phyloP scores from a whole-genome alignment of 2,888 invertebrate species.

The Spilosoma lubricipeda region DNA sequence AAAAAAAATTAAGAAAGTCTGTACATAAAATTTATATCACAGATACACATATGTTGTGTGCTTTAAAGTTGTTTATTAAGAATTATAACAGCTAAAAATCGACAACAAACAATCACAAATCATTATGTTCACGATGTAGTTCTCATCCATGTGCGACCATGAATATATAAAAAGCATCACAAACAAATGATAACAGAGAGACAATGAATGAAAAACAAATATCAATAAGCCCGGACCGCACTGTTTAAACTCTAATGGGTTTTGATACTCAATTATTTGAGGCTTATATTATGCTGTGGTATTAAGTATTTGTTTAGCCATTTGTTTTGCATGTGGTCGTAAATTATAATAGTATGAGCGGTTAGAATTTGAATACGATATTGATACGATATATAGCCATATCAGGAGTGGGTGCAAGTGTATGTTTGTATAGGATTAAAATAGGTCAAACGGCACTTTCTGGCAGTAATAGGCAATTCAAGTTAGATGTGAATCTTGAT shows the following conservation, averaged over 20 bases:
- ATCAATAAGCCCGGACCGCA: constrained; percentile 40
- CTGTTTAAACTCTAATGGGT: constrained; percentile 50
- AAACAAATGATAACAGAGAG: constrained; percentile 43
- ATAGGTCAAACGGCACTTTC: no score
- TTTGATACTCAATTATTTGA: constrained; percentile 52
- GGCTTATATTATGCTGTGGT: constrained; percentile 24
- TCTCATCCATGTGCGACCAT: constrained; percentile 15
- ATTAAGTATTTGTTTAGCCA: constrained; percentile 10
- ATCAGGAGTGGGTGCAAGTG: no score
- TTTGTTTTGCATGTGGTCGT: constrained; percentile 6
- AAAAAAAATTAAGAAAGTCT: no score
- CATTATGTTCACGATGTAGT: constrained; percentile 38
- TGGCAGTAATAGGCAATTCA: no score
- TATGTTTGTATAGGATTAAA: no score
- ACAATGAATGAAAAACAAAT: constrained; percentile 55
- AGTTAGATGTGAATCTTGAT: no score
- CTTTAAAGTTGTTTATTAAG: background rate
- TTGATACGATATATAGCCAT: no score
- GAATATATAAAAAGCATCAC: constrained; percentile 28
- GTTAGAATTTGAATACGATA: background rate
- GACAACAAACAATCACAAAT: constrained; percentile 41
- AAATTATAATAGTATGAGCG: background rate
- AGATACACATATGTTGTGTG: no score
- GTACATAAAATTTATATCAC: no score
- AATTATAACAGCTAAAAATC: constrained; percentile 30